These are phyloP conservation scores for Steatornis caripensis DNA, from an alignment of 2,113 vertebrate genomes.

Conservation along the genomic window DNA sequence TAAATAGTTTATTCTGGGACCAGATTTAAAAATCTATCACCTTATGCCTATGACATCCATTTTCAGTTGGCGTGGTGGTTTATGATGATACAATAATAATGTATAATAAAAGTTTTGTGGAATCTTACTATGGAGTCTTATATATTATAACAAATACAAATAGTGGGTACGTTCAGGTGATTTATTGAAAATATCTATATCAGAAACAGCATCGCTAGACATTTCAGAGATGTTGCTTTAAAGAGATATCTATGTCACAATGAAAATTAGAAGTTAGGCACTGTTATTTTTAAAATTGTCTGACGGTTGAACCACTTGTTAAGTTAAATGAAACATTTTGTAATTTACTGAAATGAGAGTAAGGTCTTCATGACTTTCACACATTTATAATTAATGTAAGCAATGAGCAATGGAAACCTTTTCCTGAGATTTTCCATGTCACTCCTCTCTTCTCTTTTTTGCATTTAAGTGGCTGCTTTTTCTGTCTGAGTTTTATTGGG, in stretches of 20 bases:
- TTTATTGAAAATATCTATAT: background rate
- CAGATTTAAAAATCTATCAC: background rate
- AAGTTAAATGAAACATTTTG: background rate
- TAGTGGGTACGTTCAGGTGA: background rate
- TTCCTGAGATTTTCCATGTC: background rate
- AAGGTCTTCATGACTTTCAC: background rate
- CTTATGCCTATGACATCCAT: background rate
- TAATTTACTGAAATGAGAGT: background rate
- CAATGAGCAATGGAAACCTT: background rate
- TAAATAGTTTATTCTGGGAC: background rate
- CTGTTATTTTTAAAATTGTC: background rate
- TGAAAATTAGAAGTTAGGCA: background rate
- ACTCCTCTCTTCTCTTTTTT: background rate
- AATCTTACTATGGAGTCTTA: too few relatives aligned
- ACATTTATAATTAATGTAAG: background rate
- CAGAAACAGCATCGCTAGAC: background rate
- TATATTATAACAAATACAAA: background rate
- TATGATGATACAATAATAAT: background rate
- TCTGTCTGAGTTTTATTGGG: fast-evolving
- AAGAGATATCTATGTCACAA: background rate
- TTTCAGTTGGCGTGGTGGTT: background rate
- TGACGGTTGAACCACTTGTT: fast-evolving
- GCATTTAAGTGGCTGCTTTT: background rate
- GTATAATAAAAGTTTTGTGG: too few relatives aligned
- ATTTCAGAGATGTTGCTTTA: background rate